Conservation (phyloP, 1,140 invertebrate genomes). For the Reticulitermes speratus region DNA sequence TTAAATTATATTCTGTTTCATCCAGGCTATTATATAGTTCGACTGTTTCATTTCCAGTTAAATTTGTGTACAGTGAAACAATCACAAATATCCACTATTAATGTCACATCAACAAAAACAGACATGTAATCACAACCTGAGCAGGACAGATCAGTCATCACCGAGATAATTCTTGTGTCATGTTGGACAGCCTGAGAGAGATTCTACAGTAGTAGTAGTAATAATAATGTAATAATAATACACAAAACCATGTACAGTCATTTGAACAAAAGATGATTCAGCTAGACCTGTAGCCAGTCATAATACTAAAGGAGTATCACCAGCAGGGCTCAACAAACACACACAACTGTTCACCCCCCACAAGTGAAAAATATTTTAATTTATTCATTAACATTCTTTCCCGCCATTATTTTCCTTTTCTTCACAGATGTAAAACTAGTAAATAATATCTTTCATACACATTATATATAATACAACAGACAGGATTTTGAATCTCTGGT, state of each 20-base stretch:
- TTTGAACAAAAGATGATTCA: background rate
- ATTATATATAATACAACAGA: too few species aligned
- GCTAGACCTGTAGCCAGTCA: background rate
- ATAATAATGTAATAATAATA: background rate
- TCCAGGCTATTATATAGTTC: too few species aligned
- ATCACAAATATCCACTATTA: background rate
- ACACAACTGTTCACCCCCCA: too few species aligned
- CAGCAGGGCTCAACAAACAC: too few species aligned
- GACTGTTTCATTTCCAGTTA: background rate
- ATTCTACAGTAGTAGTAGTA: background rate
- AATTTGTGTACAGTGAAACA: background rate
- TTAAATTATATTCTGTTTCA: too few species aligned
- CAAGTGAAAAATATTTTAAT: too few species aligned
- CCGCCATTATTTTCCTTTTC: too few species aligned
- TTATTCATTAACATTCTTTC: too few species aligned
- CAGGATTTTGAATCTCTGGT: too few species aligned
- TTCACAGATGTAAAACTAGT: too few species aligned
- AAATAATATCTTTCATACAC: too few species aligned
- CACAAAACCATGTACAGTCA: background rate
- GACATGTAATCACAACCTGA: background rate
- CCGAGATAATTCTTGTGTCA: background rate
- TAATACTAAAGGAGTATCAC: background rate
- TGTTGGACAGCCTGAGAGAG: constrained; percentile 1
- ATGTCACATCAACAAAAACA: background rate
- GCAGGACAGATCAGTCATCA: background rate